Evolutionary conservation across 2,113 vertebrate genomes (phyloP).

Genomic region (Candoia aspera): DNA sequence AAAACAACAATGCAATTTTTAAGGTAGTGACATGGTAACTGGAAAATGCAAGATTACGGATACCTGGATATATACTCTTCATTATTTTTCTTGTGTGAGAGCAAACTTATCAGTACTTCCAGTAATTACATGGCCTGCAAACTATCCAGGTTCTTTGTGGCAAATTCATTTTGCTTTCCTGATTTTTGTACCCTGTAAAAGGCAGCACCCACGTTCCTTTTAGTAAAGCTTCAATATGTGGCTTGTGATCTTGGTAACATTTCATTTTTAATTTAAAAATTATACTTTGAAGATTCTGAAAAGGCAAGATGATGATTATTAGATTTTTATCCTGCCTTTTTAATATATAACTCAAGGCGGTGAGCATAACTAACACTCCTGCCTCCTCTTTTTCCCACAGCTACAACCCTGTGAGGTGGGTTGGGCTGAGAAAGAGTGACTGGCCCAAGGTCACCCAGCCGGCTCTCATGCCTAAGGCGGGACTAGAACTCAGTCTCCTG

Average conservation of each 20-base stretch:
- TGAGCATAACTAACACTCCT: neutral
- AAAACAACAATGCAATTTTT: neutral
- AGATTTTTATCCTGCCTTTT: neutral
- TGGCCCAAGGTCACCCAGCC: neutral
- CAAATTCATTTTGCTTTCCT: neutral
- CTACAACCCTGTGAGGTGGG: neutral
- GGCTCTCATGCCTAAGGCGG: neutral
- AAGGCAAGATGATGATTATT: neutral
- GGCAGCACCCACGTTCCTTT: neutral
- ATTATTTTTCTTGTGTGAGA: neutral
- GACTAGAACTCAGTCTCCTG: neutral
- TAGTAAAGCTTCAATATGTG: too few species aligned
- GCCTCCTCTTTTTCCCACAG: neutral
- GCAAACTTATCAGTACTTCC: neutral
- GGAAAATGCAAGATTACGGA: neutral
- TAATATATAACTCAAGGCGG: neutral
- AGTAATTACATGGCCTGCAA: neutral
- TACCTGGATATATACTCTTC: neutral
- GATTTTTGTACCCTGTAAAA: neutral
- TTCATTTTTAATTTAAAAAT: constrained; percentile 6
- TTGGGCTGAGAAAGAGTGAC: neutral
- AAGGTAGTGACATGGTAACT: neutral
- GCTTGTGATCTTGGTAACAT: neutral
- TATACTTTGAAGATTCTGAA: neutral
- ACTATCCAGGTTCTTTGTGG: neutral